Base-by-base conservation (phyloP, 2,888 invertebrate species). In the Bombyx huttoni region DNA sequence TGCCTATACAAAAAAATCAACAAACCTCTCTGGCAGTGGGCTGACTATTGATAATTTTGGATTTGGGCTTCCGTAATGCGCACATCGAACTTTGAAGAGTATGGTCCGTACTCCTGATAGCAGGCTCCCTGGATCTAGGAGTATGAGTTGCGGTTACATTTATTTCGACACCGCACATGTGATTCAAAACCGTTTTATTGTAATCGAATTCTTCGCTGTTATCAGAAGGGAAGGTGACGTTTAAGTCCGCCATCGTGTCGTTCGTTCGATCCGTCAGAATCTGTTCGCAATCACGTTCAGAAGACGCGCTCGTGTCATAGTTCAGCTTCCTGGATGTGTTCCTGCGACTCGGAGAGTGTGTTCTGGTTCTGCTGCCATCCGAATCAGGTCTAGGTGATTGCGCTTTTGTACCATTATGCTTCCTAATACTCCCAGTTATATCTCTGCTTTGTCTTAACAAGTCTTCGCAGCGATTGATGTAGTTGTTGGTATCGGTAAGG, bases 221-320 rank as follows among this genome's bases (percentile, higher is more conserved):
- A 54, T 89, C 89, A 0, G 87, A 78, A 10, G 88, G 77, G 53
- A 89, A 88, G 0, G 89, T 84, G 0, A 85, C 81, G 49, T 89
- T 89, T 24, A 89, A 58, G 58, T 86, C 89, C 0, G 86, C 89
- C 70, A 89, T 64, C 0, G 89, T 89, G 56, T 89, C 89, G 67
- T 82, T 88, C 60, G 89, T 88, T 71, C 87, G 78, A 57, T 87
- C 86, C 46, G 87, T 88, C 49, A 84, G 55, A 10, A 82, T 70
- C 24, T 69, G 70, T 1, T 87, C 89, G 58, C 68, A 73, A 7
- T 82, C 81, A 34, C 69, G 71, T 5, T 83, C 83, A 1, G 81
- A 72, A 0, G 78, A 80, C 1, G 61, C 65, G 49, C 77, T 80
- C 1, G 77, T 76, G 24, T 87, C 87, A 53, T 85, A 85, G 46